These are phyloP conservation scores for Tuberolachnus salignus DNA, from an alignment of 2,888 invertebrate species.

Conservation along the genomic window DNA sequence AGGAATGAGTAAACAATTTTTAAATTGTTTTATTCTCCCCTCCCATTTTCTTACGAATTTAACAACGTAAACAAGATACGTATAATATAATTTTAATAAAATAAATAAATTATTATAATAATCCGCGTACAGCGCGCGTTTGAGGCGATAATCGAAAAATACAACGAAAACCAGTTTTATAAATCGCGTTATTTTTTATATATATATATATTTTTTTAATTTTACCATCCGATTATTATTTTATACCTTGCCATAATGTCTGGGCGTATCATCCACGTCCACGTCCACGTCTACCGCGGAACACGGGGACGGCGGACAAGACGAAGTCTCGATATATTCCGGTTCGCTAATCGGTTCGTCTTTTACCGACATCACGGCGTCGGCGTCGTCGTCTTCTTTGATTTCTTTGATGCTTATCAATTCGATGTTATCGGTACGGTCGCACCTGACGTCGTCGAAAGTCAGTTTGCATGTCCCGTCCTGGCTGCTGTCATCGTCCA, in stretches of 20 bases:
- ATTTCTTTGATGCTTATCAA: constrained; percentile 59
- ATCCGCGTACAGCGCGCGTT: no score
- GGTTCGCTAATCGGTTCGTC: constrained; percentile 76
- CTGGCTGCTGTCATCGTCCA: constrained; percentile 89
- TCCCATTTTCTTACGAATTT: no score
- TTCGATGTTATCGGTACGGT: constrained; percentile 64
- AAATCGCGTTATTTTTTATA: no score
- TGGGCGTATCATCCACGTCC: constrained; percentile 15
- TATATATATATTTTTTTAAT: no score
- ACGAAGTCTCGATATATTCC: constrained; percentile 68
- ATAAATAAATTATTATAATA: no score
- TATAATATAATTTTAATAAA: no score
- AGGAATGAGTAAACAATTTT: no score
- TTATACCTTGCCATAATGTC: constrained; percentile 48
- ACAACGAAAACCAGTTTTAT: no score
- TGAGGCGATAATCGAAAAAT: no score
- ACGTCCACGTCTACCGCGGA: constrained; percentile 56
- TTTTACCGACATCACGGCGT: constrained; percentile 63
- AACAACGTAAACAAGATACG: no score
- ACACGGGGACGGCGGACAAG: constrained; percentile 69
- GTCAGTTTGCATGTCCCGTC: constrained; percentile 75
- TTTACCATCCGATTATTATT: no score
- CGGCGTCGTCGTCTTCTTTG: constrained; percentile 57
- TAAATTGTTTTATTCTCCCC: no score
- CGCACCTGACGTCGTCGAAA: constrained; percentile 62